Conservation (phyloP, 2,113 vertebrate species). For the Campylomormyrus tamandua region DNA sequence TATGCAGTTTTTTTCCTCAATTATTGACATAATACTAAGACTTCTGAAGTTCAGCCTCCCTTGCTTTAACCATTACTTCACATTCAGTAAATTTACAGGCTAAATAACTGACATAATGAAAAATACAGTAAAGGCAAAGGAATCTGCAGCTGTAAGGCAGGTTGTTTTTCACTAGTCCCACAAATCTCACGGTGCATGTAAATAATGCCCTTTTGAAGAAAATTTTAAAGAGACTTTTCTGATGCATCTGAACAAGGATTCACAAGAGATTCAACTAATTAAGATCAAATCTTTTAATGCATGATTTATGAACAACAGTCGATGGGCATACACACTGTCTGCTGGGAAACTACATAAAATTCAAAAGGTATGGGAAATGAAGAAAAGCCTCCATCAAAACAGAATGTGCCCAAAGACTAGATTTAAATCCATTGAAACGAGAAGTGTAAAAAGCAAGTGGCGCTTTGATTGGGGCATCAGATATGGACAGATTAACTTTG, state of each 20-base stretch:
- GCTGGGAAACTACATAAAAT: conserved; percentile 16
- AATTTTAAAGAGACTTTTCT: conserved; percentile 13
- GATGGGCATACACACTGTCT: conserved; percentile 12
- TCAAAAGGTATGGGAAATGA: conserved; percentile 20
- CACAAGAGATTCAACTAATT: conserved; percentile 18
- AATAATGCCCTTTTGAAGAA: conserved; percentile 14
- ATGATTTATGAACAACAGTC: conserved; percentile 27
- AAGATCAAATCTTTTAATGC: conserved; percentile 36
- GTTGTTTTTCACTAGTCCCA: conserved; percentile 14
- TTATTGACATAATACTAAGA: neutral
- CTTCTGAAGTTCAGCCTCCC: neutral
- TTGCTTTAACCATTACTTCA: neutral
- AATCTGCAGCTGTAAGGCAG: conserved; percentile 10
- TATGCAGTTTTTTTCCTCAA: neutral
- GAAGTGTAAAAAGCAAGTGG: conserved; percentile 24
- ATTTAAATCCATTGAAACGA: conserved; percentile 16
- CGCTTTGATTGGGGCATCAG: conserved; percentile 41
- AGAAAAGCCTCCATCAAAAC: conserved; percentile 25
- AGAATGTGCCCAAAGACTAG: neutral
- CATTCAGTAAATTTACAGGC: neutral
- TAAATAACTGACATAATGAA: neutral
- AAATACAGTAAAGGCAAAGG: conserved; percentile 9
- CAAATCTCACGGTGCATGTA: conserved; percentile 20
- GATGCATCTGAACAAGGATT: neutral
- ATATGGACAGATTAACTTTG: conserved; percentile 34